phyloP scores from a whole-genome alignment of 2,888 invertebrate species.

The Smittia aterrima region DNA sequence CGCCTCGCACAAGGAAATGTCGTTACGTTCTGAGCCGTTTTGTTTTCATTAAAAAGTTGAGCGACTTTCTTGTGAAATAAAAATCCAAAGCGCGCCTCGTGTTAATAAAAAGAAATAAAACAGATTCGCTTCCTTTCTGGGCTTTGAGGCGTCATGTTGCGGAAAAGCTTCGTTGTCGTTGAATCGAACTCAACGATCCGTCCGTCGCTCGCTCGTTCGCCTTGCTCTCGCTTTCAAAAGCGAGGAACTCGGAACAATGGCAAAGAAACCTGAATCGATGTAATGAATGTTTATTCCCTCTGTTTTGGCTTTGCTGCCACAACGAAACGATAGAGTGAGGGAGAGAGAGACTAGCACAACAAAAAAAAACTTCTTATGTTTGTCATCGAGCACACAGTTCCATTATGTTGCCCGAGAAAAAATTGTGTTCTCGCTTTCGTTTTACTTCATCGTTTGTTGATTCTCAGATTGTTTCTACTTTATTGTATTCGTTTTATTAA shows the following conservation, averaged over 20 bases:
- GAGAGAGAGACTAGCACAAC: not conserved
- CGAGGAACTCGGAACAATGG: not conserved
- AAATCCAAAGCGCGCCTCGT: not conserved
- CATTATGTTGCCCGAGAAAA: slow-evolving; percentile 4
- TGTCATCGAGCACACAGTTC: slow-evolving; percentile 39
- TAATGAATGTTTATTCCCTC: slow-evolving; percentile 40
- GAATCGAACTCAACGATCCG: not conserved
- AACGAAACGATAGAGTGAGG: not conserved
- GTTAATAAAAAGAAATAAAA: slow-evolving; percentile 15
- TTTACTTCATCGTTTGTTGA: slow-evolving; percentile 21
- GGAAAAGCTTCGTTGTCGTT: not conserved
- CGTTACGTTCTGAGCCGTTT: not conserved
- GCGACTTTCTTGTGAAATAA: not conserved
- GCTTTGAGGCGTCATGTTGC: not conserved
- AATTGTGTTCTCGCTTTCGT: not conserved
- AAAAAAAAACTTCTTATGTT: slow-evolving; percentile 38
- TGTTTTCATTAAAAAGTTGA: slow-evolving; percentile 6
- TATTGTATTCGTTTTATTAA: slow-evolving; percentile 22
- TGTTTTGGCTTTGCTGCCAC: slow-evolving; percentile 23
- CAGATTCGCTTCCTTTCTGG: not conserved
- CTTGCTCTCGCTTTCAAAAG: not conserved
- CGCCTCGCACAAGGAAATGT: not conserved
- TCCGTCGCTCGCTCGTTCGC: not conserved
- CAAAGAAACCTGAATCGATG: slow-evolving; percentile 25
- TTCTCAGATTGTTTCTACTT: slow-evolving; percentile 28